Conservation (phyloP, 2,113 vertebrate genomes). For the Typhlomys cinereus region DNA sequence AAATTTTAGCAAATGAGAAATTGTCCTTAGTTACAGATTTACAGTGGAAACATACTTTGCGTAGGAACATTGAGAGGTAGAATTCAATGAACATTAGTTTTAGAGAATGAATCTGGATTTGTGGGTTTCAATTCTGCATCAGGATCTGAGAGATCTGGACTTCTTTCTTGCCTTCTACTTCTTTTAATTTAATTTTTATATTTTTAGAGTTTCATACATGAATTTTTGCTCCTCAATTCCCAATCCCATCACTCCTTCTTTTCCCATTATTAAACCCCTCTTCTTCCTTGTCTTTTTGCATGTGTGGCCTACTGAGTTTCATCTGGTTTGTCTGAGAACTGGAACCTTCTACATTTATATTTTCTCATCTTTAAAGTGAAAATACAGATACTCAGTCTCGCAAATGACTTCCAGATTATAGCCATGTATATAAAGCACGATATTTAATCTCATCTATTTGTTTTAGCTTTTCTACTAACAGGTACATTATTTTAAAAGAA, state of each 20-base stretch:
- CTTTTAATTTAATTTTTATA: too few relatives aligned
- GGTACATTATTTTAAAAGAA: constrained; percentile 1
- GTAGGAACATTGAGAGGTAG: not conserved
- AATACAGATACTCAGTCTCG: not conserved
- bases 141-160: not conserved
- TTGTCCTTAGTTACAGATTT: constrained; percentile 12
- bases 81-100: not conserved
- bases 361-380: not conserved
- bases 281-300: too few relatives aligned
- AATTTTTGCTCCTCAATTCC: too few relatives aligned
- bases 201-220: too few relatives aligned
- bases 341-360: not conserved
- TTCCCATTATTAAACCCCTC: too few relatives aligned
- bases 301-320: too few relatives aligned
- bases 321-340: too few relatives aligned
- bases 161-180: too few relatives aligned
- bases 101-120: not conserved
- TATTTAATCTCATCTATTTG: not conserved
- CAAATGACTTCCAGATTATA: not conserved
- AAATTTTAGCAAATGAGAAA: constrained; percentile 48
- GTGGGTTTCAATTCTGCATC: not conserved
- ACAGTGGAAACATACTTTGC: not conserved
- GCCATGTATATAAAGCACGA: not conserved
- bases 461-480: constrained; percentile 22
- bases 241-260: too few relatives aligned